Percentiles rank a stretch among this genome's conserved stretches.
phyloP scores from a whole-genome alignment of 2,797 vertebrate genomes.

The Pipistrellus kuhlii region DNA sequence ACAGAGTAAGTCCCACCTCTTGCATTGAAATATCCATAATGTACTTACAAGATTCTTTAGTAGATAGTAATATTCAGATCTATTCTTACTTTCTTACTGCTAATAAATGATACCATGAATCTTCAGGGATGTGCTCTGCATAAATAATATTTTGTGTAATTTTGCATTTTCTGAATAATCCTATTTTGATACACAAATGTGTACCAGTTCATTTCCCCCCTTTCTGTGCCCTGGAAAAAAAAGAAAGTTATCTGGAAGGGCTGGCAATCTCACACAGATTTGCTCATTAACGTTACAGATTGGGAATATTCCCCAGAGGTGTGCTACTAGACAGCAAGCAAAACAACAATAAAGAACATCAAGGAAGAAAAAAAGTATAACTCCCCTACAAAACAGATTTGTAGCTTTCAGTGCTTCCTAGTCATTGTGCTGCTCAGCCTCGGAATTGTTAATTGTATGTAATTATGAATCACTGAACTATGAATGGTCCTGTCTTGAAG shows the following conservation, averaged over 20 bases:
- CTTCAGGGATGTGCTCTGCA: conserved; percentile 69
- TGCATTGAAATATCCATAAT: conserved; percentile 62
- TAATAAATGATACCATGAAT: conserved; percentile 75
- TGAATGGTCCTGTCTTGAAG: conserved; percentile 65
- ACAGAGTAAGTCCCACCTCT: conserved; percentile 56
- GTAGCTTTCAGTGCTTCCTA: conserved; percentile 67
- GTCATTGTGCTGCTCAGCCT: conserved; percentile 60
- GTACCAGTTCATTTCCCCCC: conserved; percentile 63
- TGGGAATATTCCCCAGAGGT: conserved; percentile 76
- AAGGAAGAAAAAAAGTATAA: conserved; percentile 73
- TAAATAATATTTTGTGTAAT: conserved; percentile 77
- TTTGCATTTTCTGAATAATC: conserved; percentile 83
- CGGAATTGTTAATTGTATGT: conserved; percentile 74
- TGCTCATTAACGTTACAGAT: conserved; percentile 74
- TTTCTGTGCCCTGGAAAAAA: conserved; percentile 72
- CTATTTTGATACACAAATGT: conserved; percentile 74
- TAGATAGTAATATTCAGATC: conserved; percentile 67
- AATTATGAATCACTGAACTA: conserved; percentile 77
- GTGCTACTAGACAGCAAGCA: conserved; percentile 77
- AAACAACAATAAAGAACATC: conserved; percentile 82
- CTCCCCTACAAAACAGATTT: conserved; percentile 76
- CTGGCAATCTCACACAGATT: conserved; percentile 71
- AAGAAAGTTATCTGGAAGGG: conserved; percentile 70
- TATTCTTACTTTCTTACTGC: conserved; percentile 67
- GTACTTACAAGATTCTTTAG: conserved; percentile 71